Evolutionary conservation across 92 coral and sea anemone species (phyloP), one percentile per base, ranked within the genome.

Genomic region (Phenganax marumi): DNA sequence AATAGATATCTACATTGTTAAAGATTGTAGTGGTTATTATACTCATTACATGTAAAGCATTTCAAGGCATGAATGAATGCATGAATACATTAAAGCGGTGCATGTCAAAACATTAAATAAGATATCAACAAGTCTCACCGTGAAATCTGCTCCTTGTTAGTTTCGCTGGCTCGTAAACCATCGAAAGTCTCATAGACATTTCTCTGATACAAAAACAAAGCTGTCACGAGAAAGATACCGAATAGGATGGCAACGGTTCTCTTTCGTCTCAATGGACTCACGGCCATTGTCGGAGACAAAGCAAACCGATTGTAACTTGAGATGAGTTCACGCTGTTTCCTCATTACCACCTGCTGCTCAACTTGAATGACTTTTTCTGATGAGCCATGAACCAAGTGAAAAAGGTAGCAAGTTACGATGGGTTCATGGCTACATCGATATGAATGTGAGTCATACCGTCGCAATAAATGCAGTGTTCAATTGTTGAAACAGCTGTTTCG

Each of bases 171-270:
- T 22, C 10, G 12, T 0, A 13, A 22, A 47, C 8, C 21, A 56
- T 56, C 8, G 22, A 48, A n/a, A 0, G 52, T 26, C 22, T 14
- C 24, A 17, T 22, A 52, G 16, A 12, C 81, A 2, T 68, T 22
- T 57, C 16, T 76, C 21, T 11, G 12, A 68, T 76, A 76, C 3
- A 76, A 62, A 54, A 76, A 33, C 11, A 76, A 3, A 3, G 50
- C 68, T n/a, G 68, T 48, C 0, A 56, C 25, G 57, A 76, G 52
- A 57, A 52, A 76, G 10, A 56, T 10, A 43, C 51, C 81, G 19
- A 76, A 24, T 1, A 76, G 25, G 17, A 76, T 52, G 12, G 81
- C 68, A 22, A 76, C 17, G 12, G 48, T 57, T 56, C 81, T 47
- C 81, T 76, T 76, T 56, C 81, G 22, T 43, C 50, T 58, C 1